These are phyloP conservation scores for Zaprionus vittiger DNA, from an alignment of 1,140 invertebrate genomes.

Conservation along the genomic window DNA sequence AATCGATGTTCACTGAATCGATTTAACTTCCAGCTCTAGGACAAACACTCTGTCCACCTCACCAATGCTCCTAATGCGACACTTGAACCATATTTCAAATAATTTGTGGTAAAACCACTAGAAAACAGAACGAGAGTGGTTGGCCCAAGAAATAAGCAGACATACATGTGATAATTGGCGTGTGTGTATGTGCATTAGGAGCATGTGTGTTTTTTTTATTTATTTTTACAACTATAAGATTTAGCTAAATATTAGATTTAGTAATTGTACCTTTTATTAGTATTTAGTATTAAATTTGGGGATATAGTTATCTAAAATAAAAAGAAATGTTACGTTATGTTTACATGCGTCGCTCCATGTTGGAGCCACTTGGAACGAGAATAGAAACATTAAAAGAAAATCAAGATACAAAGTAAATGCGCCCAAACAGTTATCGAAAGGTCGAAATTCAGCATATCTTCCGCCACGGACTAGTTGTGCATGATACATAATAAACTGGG, in stretches of 20 bases:
- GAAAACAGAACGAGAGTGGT: slow-evolving; percentile 62
- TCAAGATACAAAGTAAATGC: slow-evolving; percentile 59
- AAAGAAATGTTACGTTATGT: neutral
- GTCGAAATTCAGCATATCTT: slow-evolving; percentile 61
- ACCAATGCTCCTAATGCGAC: slow-evolving; percentile 67
- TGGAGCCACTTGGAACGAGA: slow-evolving; percentile 45
- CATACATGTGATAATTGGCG: slow-evolving; percentile 19
- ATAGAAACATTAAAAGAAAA: slow-evolving; percentile 57
- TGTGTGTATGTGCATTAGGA: slow-evolving; percentile 50
- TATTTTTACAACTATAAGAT: slow-evolving; percentile 29
- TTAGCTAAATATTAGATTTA: no score
- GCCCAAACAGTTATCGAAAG: slow-evolving; percentile 45
- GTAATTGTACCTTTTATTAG: no score
- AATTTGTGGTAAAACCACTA: slow-evolving; percentile 75
- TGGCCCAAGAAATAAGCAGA: slow-evolving; percentile 63
- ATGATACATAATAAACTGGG: slow-evolving; percentile 68
- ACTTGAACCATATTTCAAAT: slow-evolving; percentile 74
- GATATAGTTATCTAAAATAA: no score
- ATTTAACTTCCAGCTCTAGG: neutral
- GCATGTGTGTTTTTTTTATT: slow-evolving; percentile 73
- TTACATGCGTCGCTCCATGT: slow-evolving; percentile 55
- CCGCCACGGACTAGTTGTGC: slow-evolving; percentile 66
- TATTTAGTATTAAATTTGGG: no score
- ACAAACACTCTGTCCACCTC: slow-evolving; percentile 36
- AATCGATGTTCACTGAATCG: no score